Base-by-base conservation (phyloP, 1,140 invertebrate genomes). In the Probaryconus sp. region DNA sequence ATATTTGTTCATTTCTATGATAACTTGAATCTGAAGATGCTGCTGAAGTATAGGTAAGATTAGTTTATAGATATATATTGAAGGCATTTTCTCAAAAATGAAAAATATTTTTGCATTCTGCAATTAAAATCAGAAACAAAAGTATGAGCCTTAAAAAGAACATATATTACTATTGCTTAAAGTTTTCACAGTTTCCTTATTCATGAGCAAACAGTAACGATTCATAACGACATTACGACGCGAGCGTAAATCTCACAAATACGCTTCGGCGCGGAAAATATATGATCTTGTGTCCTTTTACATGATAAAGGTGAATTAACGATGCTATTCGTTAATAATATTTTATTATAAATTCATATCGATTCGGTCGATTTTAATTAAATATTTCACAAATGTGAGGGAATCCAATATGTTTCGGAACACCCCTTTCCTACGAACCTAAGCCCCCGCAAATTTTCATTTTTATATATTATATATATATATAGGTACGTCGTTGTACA, bases 311-410 rank as follows among this genome's bases (percentile, higher is more conserved):
- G 13, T n/a, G 20, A 50, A 13, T 65, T 37, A 31, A 14, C 38
- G 14, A 9, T 28, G 13, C 37, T 21, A 7, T n/a, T 37, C 38
- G 45, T 43, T 45, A 43, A 70, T 61, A 47, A 53, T 48, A 50
- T 63, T 70, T 50, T 55, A n/a, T n/a, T n/a, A 63, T 55, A 55
- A 50, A 70, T 63, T 55, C 28, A 7, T 40, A 33, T 61, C 45
- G 48, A 61, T 69, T 61, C 24, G 11, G 14, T 11, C 30, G 47
- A 61, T 55, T 61, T 61, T 70, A 70, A 70, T 70, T 70, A 70
- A 70, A 70, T 56, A 40, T 30, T 50, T 38, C 48, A 37, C 53
- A 50, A 26, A 38, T 18, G 48, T 42, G 56, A 6, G 68, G 55
- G 50, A 50, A 24, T 50, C 31, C 37, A 64, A 64, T 56, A 50